phyloP scores from a whole-genome alignment of 2,797 vertebrate genomes.

The Pelochelys cantorii region DNA sequence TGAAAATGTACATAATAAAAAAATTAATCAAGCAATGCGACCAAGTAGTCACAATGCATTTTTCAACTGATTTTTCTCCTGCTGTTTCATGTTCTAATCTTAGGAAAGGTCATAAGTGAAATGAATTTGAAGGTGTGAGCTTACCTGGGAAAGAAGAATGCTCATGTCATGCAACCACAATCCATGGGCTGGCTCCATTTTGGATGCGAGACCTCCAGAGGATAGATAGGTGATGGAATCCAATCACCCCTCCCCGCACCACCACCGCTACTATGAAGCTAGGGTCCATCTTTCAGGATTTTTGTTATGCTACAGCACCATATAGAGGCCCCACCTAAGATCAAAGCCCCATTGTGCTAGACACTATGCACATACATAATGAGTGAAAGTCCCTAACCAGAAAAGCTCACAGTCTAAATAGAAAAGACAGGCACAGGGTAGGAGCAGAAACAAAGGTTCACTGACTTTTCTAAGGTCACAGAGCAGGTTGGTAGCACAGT shows the following conservation, averaged over 20 bases:
- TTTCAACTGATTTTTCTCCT: not conserved
- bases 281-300: not conserved
- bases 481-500: fast-evolving
- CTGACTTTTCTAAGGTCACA: not conserved
- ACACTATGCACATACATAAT: not conserved
- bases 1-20: not conserved
- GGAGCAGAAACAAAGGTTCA: not conserved
- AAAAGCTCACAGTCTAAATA: not conserved
- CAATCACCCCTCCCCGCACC: no score
- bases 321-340: not conserved
- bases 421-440: not conserved
- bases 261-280: no score
- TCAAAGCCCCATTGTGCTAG: not conserved
- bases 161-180: not conserved
- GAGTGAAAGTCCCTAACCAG: not conserved
- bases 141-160: not conserved
- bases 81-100: not conserved
- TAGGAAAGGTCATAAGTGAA: not conserved
- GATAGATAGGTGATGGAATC: no score
- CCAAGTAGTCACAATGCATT: not conserved
- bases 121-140: not conserved
- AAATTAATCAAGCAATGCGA: not conserved
- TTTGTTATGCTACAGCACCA: not conserved
- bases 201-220: not conserved
- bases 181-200: not conserved